These are phyloP conservation scores for Chloroceryle amazona DNA, from an alignment of 2,797 vertebrate genomes.

Conservation along the genomic window DNA sequence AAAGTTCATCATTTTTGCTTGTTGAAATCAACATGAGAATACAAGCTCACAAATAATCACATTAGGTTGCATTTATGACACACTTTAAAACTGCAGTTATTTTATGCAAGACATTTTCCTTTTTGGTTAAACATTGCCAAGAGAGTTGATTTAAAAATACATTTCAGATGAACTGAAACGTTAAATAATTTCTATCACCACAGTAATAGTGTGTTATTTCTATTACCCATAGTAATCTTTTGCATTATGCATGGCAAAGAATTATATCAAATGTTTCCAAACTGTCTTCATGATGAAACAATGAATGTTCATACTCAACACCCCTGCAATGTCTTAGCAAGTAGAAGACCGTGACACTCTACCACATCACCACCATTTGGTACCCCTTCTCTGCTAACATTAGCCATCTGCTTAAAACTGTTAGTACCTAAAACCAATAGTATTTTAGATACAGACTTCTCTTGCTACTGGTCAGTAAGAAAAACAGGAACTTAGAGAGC, in stretches of 20 bases:
- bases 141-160: background rate
- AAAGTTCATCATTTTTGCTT: background rate
- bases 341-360: background rate
- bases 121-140: background rate
- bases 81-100: background rate
- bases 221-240: background rate
- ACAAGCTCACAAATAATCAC: background rate
- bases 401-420: background rate
- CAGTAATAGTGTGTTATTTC: background rate
- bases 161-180: background rate
- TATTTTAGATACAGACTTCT: background rate
- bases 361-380: background rate
- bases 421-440: background rate
- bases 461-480: background rate
- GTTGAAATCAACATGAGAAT: background rate
- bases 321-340: background rate
- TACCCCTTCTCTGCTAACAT: background rate
- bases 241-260: background rate
- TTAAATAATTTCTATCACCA: background rate
- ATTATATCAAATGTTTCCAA: background rate
- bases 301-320: background rate
- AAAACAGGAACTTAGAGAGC: background rate
- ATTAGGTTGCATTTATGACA: background rate
- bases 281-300: background rate
- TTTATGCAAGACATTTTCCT: background rate